Evolutionary conservation across 2,888 invertebrate species (phyloP).

Genomic region (Melanotus villosus): DNA sequence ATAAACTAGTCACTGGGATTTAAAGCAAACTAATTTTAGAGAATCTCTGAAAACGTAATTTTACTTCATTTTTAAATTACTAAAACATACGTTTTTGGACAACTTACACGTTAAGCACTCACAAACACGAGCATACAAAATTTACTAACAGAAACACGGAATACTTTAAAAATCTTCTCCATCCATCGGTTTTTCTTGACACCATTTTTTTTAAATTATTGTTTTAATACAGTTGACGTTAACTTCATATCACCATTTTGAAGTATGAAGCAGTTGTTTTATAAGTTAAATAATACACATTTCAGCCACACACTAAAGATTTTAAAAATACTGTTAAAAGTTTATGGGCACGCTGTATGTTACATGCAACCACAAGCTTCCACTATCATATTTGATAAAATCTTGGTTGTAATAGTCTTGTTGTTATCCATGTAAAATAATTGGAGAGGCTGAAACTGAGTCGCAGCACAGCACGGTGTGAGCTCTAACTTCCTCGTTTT

Average conservation of each 20-base stretch:
- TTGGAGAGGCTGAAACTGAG: constrained; percentile 84
- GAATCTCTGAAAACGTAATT: no score
- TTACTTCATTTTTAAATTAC: no score
- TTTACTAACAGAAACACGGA: constrained; percentile 30
- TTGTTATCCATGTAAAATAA: constrained; percentile 86
- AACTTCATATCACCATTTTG: not conserved
- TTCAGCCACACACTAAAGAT: constrained; percentile 14
- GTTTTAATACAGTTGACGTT: not conserved
- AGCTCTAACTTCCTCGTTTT: constrained; percentile 72
- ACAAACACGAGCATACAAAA: constrained; percentile 92
- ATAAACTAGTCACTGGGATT: no score
- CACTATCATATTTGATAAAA: constrained; percentile 92
- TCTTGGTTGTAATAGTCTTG: constrained; percentile 83
- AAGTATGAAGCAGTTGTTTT: not conserved
- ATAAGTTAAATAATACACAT: constrained; percentile 12
- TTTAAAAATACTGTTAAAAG: constrained; percentile 46
- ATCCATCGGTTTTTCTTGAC: no score
- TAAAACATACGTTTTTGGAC: no score
- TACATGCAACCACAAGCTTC: constrained; percentile 92
- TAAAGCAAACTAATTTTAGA: no score
- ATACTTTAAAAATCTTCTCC: constrained; percentile 27
- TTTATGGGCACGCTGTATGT: constrained; percentile 48
- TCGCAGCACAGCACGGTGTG: constrained; percentile 90
- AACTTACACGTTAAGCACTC: no score
- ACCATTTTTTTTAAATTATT: no score